These are phyloP conservation scores for Vollenhovia emeryi DNA, from an alignment of 1,140 invertebrate species.

Conservation along the genomic window DNA sequence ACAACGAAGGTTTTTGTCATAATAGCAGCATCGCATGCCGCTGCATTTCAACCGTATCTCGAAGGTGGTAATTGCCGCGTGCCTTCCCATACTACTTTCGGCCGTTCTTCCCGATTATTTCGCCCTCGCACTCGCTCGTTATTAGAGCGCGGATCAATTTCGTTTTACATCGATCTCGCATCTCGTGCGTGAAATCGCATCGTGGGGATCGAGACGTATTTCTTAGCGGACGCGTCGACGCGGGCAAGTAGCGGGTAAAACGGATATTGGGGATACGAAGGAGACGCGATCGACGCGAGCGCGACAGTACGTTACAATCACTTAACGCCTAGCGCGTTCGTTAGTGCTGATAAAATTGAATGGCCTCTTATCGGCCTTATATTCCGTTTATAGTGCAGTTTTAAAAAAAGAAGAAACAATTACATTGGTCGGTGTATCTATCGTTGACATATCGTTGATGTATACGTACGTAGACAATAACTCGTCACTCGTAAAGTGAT, in stretches of 20 bases:
- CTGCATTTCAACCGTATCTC: slow-evolving; percentile 41
- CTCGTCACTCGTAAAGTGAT: background rate
- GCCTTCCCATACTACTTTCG: slow-evolving; percentile 16
- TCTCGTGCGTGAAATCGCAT: background rate
- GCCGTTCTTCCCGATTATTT: slow-evolving; percentile 42
- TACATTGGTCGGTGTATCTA: slow-evolving; percentile 46
- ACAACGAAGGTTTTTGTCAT: slow-evolving; percentile 65
- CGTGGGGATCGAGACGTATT: background rate
- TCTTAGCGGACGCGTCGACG: background rate
- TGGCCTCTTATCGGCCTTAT: slow-evolving; percentile 63
- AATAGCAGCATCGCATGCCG: slow-evolving; percentile 42
- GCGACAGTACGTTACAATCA: slow-evolving; percentile 31
- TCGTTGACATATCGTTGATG: slow-evolving; percentile 39
- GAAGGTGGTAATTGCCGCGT: background rate
- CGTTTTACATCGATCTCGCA: background rate
- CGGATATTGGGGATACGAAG: slow-evolving; percentile 12
- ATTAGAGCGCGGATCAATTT: background rate
- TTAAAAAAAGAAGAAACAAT: slow-evolving; percentile 55
- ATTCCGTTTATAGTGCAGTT: slow-evolving; percentile 56
- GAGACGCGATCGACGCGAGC: slow-evolving; percentile 21
- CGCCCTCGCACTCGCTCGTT: background rate
- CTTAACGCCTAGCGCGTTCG: slow-evolving; percentile 29
- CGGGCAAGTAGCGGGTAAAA: slow-evolving; percentile 9
- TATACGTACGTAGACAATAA: background rate
- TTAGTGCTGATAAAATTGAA: slow-evolving; percentile 69